These are phyloP conservation scores for Lasioglossum albipes DNA, from an alignment of 1,140 invertebrate genomes.

Conservation along the genomic window DNA sequence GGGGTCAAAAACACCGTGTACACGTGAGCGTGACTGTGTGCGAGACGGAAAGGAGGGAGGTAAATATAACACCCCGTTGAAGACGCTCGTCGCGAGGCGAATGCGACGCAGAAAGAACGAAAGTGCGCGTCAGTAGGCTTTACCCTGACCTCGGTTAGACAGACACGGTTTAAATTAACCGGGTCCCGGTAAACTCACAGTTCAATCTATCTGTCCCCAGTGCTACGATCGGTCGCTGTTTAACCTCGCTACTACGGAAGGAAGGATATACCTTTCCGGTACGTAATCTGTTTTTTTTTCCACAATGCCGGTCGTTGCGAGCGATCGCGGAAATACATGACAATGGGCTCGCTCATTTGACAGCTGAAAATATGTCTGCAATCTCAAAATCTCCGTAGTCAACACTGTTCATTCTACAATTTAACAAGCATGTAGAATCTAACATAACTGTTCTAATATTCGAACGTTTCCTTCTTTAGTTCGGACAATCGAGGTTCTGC, in stretches of 20 bases:
- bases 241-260: constrained; percentile 23
- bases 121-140: constrained; percentile 61
- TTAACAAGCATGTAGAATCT: too few relatives aligned
- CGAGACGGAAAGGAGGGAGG: constrained; percentile 26
- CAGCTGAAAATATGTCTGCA: too few relatives aligned
- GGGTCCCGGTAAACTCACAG: constrained; percentile 50
- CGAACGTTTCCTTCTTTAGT: too few relatives aligned
- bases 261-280: constrained; percentile 34
- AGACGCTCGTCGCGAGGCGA: constrained; percentile 18
- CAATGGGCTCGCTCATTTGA: not conserved
- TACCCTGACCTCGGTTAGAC: constrained; percentile 68
- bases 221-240: constrained; percentile 33
- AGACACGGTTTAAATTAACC: constrained; percentile 68
- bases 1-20: not conserved
- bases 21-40: not conserved
- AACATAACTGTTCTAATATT: too few relatives aligned
- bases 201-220: constrained; percentile 61
- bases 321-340: too few relatives aligned
- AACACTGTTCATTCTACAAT: too few relatives aligned
- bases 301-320: too few relatives aligned
- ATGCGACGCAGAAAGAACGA: constrained; percentile 51
- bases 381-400: too few relatives aligned
- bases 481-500: too few relatives aligned
- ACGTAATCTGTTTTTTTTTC: constrained; percentile 42
- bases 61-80: constrained; percentile 29